A percentile compares a stretch with the other conserved stretches of the same genome.
Evolutionary conservation across 2,888 invertebrate genomes (phyloP).

Genomic region (Papilio gigon): DNA sequence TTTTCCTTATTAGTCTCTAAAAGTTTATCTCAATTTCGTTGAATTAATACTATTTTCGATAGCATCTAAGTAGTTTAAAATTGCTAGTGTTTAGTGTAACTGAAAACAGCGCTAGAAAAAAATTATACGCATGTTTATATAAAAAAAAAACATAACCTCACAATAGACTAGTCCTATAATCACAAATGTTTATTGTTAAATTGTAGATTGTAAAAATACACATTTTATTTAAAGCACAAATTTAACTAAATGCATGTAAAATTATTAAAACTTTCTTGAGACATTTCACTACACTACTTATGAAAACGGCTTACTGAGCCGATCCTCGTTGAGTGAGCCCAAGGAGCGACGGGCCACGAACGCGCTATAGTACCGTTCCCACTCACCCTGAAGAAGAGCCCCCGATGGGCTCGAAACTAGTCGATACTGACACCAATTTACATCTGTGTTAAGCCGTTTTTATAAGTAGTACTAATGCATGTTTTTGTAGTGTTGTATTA

Average conservation of each 20-base stretch:
- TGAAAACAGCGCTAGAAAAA: slow-evolving; percentile 2
- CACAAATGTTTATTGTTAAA: background rate
- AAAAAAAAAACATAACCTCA: slow-evolving; percentile 16
- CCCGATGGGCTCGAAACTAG: no score
- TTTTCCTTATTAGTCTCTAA: background rate
- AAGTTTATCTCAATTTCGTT: background rate
- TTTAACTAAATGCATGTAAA: background rate
- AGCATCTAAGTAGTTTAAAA: slow-evolving; percentile 14
- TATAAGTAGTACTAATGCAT: no score
- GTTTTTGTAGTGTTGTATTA: slow-evolving; percentile 5
- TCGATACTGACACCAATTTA: no score
- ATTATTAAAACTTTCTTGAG: no score
- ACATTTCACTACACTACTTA: no score
- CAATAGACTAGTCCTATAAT: background rate
- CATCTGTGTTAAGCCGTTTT: no score
- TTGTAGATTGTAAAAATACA: background rate
- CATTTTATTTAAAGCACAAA: background rate
- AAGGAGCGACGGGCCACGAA: no score
- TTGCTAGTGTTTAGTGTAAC: slow-evolving; percentile 12
- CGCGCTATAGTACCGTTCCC: no score
- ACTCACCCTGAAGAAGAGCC: no score
- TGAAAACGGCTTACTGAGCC: no score
- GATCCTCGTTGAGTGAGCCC: no score
- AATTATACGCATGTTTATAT: slow-evolving; percentile 37
- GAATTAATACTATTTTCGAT: background rate